A percentile compares a stretch with the other conserved stretches of the same genome.
These are phyloP conservation scores for Coelopa frigida DNA, from an alignment of 1,140 invertebrate species.

Conservation along the genomic window DNA sequence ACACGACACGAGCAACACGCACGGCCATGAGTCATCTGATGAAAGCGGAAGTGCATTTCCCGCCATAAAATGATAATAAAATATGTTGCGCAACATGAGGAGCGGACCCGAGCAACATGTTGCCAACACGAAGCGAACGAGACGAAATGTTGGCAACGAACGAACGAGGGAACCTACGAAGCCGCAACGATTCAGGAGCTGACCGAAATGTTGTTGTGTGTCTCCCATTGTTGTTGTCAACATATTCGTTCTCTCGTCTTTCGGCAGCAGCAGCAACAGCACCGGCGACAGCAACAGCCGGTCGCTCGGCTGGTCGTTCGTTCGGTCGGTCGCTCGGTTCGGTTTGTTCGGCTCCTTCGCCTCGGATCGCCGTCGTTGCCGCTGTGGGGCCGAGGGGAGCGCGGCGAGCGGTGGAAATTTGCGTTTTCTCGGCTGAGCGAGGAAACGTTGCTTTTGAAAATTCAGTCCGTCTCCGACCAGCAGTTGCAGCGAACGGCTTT, in stretches of 20 bases:
- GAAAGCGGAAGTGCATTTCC: slow-evolving; percentile 12
- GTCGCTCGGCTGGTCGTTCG: slow-evolving; percentile 1
- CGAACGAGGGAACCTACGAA: neutral
- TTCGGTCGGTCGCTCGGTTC: slow-evolving; percentile 1
- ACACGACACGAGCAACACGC: neutral
- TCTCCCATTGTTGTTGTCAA: neutral
- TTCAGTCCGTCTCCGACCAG: slow-evolving; percentile 16
- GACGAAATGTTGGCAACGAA: slow-evolving; percentile 2
- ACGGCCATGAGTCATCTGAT: neutral
- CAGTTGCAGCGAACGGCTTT: slow-evolving; percentile 14
- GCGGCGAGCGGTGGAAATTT: slow-evolving; percentile 13
- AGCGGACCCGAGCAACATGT: neutral
- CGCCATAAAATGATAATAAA: slow-evolving; percentile 8
- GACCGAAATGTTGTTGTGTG: neutral
- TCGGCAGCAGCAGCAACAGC: slow-evolving; percentile 2
- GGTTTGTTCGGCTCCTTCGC: neutral
- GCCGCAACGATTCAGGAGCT: neutral
- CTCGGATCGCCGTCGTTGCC: no score
- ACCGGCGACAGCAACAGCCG: slow-evolving; percentile 7
- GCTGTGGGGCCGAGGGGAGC: no score
- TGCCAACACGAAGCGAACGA: no score
- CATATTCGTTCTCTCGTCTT: neutral
- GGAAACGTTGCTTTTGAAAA: slow-evolving; percentile 16
- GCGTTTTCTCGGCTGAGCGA: slow-evolving; percentile 15
- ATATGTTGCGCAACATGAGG: neutral